phyloP scores from a whole-genome alignment of 2,797 vertebrate species.

The Chelonia mydas region DNA sequence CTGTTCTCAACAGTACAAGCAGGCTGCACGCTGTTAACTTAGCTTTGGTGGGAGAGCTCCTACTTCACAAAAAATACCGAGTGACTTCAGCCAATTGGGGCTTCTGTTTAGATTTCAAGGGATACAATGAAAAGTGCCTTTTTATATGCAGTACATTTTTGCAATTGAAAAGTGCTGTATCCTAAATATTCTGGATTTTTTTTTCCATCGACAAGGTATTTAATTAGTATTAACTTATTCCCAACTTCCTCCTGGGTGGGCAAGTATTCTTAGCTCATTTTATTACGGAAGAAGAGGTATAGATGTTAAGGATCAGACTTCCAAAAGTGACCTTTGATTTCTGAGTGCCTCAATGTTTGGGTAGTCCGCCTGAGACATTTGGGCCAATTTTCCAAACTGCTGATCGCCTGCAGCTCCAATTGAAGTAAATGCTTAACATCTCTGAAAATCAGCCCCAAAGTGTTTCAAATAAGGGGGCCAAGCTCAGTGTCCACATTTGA shows the following conservation, averaged over 20 bases:
- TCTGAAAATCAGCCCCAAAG: neutral
- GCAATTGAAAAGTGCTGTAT: neutral
- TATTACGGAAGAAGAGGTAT: neutral
- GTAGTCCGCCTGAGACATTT: neutral
- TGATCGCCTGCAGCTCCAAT: neutral
- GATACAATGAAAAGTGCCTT: neutral
- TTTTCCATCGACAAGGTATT: neutral
- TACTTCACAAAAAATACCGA: accelerated
- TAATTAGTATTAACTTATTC: neutral
- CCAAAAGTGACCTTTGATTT: neutral
- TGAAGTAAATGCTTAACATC: accelerated
- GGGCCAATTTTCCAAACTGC: neutral
- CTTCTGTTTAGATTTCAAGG: neutral
- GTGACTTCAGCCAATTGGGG: neutral
- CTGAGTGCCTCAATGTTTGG: accelerated
- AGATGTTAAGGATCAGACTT: neutral
- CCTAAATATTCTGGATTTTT: neutral
- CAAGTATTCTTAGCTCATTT: neutral
- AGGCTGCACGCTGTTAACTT: neutral
- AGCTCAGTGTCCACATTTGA: accelerated
- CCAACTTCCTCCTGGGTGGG: neutral
- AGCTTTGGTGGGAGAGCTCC: accelerated
- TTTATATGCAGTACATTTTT: neutral
- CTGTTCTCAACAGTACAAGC: neutral
- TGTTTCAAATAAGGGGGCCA: neutral